Evolutionary conservation across 2,888 invertebrate species (phyloP).

Genomic region (Lycophotia porphyrea): DNA sequence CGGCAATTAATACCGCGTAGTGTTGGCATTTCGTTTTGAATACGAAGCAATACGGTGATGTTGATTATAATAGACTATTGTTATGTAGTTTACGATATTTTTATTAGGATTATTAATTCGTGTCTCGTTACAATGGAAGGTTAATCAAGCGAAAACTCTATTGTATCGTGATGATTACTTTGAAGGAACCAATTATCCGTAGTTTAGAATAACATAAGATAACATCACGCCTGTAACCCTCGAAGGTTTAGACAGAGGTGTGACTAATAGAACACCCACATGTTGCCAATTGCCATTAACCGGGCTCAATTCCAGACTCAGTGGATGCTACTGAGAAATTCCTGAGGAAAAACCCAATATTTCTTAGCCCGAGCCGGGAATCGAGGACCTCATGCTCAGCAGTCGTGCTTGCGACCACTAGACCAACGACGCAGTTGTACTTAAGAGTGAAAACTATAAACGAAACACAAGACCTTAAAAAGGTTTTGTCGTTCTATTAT

Average conservation of each 20-base stretch:
- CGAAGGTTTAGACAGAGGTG: neutral
- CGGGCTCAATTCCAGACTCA: neutral
- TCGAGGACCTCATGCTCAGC: too few relatives aligned
- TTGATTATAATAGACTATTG: slow-evolving; percentile 20
- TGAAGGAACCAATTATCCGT: neutral
- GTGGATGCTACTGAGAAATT: neutral
- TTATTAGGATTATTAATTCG: slow-evolving; percentile 2
- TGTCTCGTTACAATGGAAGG: neutral
- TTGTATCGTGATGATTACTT: neutral
- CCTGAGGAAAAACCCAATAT: neutral
- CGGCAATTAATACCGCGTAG: slow-evolving; percentile 54
- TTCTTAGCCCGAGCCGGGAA: neutral
- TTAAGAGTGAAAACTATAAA: neutral
- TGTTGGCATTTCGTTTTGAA: slow-evolving; percentile 52
- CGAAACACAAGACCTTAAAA: neutral
- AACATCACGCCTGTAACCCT: neutral
- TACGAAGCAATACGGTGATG: slow-evolving; percentile 23
- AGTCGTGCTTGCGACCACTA: neutral
- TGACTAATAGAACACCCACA: too few relatives aligned
- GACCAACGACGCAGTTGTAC: neutral
- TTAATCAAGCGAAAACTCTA: neutral
- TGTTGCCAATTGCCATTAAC: neutral
- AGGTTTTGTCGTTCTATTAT: neutral
- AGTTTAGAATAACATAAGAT: neutral
- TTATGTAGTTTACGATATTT: slow-evolving; percentile 2